Conservation (phyloP, 35 echinoderm and acorn worm genomes). For the Apostichopus parvimensis region DNA sequence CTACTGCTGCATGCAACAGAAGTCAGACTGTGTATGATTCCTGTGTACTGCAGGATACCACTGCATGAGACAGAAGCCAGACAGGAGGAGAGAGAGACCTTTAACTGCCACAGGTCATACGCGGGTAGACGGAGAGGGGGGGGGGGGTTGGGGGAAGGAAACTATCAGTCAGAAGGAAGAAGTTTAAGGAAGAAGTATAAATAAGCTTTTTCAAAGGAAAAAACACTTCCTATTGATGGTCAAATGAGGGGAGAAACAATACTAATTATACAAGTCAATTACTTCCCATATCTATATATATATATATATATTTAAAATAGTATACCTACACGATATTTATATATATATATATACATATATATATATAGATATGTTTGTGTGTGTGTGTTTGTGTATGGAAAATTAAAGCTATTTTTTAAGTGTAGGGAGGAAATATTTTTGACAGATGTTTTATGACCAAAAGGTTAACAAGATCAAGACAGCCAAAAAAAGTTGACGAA, state of each 20-base stretch:
- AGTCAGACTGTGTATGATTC: too few species aligned
- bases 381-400: too few species aligned
- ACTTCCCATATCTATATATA: background rate
- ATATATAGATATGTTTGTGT: too few species aligned
- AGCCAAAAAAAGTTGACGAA: too few species aligned
- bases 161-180: too few species aligned
- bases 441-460: too few species aligned
- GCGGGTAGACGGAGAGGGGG: background rate
- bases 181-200: background rate
- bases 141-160: background rate
- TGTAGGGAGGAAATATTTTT: too few species aligned
- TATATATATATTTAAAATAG: too few species aligned
- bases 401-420: too few species aligned
- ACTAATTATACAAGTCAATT: background rate
- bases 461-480: too few species aligned
- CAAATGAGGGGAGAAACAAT: background rate
- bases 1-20: background rate
- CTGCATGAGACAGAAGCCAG: background rate
- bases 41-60: background rate
- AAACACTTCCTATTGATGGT: background rate
- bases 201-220: background rate
- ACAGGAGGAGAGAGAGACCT: background rate
- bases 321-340: too few species aligned
- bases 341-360: too few species aligned
- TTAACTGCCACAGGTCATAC: constrained; percentile 1